These are phyloP conservation scores for Coregonus sp. DNA, from an alignment of 2,797 vertebrate genomes.

Conservation along the genomic window DNA sequence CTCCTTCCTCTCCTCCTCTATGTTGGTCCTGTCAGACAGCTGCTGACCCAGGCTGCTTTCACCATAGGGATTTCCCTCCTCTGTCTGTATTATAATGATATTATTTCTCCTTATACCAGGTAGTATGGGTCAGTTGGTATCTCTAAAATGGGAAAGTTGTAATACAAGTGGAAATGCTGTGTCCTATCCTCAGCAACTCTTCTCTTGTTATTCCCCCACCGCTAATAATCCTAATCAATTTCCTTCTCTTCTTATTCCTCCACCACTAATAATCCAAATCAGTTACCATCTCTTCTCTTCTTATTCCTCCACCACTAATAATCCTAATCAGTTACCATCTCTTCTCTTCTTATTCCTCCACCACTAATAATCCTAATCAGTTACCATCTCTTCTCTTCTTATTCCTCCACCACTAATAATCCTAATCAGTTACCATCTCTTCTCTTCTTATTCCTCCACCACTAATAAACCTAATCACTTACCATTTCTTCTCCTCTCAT, in stretches of 20 bases:
- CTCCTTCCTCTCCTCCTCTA: too few species aligned
- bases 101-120: conserved; percentile 27
- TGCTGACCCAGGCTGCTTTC: background rate
- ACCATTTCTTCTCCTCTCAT: too few species aligned
- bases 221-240: too few species aligned
- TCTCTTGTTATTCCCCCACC: too few species aligned
- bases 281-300: background rate
- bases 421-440: background rate
- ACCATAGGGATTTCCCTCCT: conserved; percentile 65
- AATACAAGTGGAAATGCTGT: background rate
- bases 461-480: background rate
- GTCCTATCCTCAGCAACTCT: background rate
- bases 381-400: background rate
- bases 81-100: conserved; percentile 71
- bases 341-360: background rate
- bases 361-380: conserved; percentile 1
- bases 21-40: background rate
- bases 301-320: conserved; percentile 4
- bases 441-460: background rate
- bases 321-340: background rate
- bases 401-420: conserved; percentile 7
- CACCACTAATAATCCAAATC: background rate
- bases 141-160: background rate
- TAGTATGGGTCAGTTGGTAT: background rate
- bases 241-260: background rate